Conservation (phyloP, 2,113 vertebrate genomes). For the Peromyscus maniculatus region DNA sequence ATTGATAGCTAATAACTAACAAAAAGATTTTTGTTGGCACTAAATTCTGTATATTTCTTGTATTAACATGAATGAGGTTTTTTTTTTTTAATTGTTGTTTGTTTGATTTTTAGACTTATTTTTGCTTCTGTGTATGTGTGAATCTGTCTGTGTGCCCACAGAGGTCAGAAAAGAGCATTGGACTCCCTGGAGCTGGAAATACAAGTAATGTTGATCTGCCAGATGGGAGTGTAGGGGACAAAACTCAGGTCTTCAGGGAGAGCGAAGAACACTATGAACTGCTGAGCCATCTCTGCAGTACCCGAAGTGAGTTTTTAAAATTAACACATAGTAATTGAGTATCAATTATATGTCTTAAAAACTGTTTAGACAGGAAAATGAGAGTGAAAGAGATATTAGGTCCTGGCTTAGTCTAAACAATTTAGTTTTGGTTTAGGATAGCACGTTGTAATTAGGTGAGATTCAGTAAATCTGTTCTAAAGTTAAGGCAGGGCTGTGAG, state of each 20-base stretch:
- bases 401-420: background rate
- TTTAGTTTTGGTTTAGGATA: background rate
- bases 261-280: background rate
- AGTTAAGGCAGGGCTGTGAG: background rate
- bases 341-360: background rate
- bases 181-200: background rate
- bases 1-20: background rate
- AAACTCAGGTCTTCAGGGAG: background rate
- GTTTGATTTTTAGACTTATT: background rate
- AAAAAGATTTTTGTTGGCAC: constrained; percentile 5
- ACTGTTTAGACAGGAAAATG: background rate
- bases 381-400: background rate
- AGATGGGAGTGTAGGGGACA: no score
- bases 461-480: background rate
- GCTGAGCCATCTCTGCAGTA: background rate
- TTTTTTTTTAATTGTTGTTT: background rate
- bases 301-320: background rate
- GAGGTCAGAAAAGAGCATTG: background rate
- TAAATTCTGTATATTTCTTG: constrained; percentile 1
- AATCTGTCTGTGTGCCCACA: background rate
- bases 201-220: background rate
- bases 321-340: background rate
- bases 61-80: background rate
- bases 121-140: background rate
- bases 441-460: background rate